A percentile compares a stretch with the other conserved stretches of the same genome.
These are phyloP conservation scores for Sarcophaga rosellei DNA, from an alignment of 2,888 invertebrate genomes.

Conservation along the genomic window DNA sequence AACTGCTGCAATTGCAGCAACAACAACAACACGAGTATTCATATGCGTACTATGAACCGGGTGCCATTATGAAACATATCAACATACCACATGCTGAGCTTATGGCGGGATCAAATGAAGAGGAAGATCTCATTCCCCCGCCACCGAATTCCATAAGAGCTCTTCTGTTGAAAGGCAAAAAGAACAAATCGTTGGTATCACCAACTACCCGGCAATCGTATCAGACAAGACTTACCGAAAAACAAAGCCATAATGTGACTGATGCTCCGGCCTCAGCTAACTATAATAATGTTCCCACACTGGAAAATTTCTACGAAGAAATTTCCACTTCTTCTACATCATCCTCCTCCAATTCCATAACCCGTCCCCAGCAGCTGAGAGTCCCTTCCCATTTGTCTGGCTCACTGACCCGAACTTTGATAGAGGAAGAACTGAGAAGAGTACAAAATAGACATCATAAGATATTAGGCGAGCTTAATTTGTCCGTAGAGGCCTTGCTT, in stretches of 20 bases:
- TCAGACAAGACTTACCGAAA: slow-evolving; percentile 63
- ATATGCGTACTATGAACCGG: slow-evolving; percentile 91
- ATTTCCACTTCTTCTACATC: slow-evolving; percentile 75
- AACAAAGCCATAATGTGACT: slow-evolving; percentile 44
- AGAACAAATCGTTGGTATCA: slow-evolving; percentile 78
- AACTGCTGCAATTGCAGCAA: slow-evolving; percentile 69
- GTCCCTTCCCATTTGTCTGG: slow-evolving; percentile 84
- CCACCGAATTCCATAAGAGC: slow-evolving; percentile 80
- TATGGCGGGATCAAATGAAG: slow-evolving; percentile 59
- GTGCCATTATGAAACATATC: slow-evolving; percentile 84
- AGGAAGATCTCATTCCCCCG: slow-evolving; percentile 72
- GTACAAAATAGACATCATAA: slow-evolving; percentile 92
- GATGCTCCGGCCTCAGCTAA: slow-evolving; percentile 28
- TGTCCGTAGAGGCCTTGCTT: slow-evolving; percentile 94
- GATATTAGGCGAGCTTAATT: slow-evolving; percentile 92
- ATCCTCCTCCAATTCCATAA: slow-evolving; percentile 67
- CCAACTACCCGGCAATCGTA: slow-evolving; percentile 81
- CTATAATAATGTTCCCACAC: slow-evolving; percentile 62
- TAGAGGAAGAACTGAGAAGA: slow-evolving; percentile 91
- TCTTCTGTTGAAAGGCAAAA: slow-evolving; percentile 79
- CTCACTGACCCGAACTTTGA: slow-evolving; percentile 87
- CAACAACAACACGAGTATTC: slow-evolving; percentile 86
- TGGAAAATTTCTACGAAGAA: slow-evolving; percentile 77
- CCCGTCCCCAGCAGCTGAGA: slow-evolving; percentile 69
- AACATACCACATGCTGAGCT: slow-evolving; percentile 84